Conservation (phyloP, 2,113 vertebrate genomes). For the Chamaea fasciata region DNA sequence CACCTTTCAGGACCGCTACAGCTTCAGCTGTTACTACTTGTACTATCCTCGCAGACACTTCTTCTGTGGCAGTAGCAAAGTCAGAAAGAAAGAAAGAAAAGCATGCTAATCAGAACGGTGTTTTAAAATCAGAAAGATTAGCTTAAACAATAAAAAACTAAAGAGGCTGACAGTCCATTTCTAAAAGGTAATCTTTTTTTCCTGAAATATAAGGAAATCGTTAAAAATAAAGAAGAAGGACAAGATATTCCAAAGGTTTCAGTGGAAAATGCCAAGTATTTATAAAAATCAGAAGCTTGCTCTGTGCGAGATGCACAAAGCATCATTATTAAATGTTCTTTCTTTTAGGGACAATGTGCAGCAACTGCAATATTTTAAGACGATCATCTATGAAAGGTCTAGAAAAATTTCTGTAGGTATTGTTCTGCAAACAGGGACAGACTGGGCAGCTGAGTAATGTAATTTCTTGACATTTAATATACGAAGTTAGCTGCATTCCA, state of each 20-base stretch:
- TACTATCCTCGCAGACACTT: conserved; percentile 96
- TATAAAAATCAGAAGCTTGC: neutral
- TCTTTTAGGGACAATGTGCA: neutral
- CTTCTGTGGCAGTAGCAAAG: conserved; percentile 78
- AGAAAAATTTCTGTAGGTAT: neutral
- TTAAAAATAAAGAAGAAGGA: neutral
- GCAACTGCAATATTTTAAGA: neutral
- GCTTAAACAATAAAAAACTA: neutral
- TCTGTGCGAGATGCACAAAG: neutral
- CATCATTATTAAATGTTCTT: neutral
- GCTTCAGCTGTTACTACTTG: conserved; percentile 98
- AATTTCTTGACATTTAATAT: neutral
- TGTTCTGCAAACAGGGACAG: neutral
- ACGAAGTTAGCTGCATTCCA: neutral
- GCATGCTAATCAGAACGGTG: neutral
- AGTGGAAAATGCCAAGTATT: neutral
- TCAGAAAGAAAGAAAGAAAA: conserved; percentile 29
- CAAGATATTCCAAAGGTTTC: neutral
- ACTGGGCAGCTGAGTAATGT: neutral
- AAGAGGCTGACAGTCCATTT: neutral
- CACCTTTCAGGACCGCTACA: conserved; percentile 94
- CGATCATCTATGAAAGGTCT: neutral
- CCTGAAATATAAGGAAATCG: neutral
- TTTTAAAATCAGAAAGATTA: neutral
- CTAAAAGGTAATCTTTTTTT: neutral